Percentiles rank a stretch among this genome's conserved stretches.
These are phyloP conservation scores for Arctia plantaginis DNA, from an alignment of 2,888 invertebrate species.

Conservation along the genomic window DNA sequence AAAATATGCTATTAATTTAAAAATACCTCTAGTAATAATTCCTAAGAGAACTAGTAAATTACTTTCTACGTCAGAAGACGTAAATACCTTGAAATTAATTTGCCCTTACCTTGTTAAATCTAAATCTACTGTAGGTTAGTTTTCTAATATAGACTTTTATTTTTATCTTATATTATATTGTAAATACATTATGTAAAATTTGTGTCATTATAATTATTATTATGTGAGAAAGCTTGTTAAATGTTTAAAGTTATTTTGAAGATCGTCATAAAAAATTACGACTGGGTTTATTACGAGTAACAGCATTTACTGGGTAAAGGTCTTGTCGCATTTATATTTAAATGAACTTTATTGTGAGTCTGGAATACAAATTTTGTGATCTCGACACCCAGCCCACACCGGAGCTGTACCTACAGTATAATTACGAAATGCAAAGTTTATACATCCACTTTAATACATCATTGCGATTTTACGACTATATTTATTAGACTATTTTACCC, in stretches of 20 bases:
- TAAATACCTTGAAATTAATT: not conserved
- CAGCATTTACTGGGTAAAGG: conserved; percentile 75
- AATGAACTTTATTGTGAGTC: conserved; percentile 81
- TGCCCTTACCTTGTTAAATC: not conserved
- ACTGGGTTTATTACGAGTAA: conserved; percentile 70
- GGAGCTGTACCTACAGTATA: conserved; percentile 46
- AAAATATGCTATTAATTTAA: no score
- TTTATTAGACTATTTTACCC: not conserved
- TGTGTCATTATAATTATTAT: conserved; percentile 50
- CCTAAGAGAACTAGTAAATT: not conserved
- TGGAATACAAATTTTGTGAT: conserved; percentile 82
- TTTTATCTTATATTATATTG: conserved; percentile 48
- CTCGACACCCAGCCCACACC: conserved; percentile 68
- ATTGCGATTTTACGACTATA: not conserved
- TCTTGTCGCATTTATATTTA: conserved; percentile 83
- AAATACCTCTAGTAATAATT: not conserved
- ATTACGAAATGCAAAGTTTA: conserved; percentile 42
- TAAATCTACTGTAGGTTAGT: not conserved
- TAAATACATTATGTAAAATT: not conserved
- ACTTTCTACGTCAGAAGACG: not conserved
- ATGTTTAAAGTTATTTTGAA: conserved; percentile 67
- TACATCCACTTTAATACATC: conserved; percentile 25
- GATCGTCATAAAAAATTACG: conserved; percentile 75
- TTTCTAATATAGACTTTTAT: not conserved
- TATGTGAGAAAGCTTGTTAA: conserved; percentile 60